phyloP scores from a whole-genome alignment of 2,797 vertebrate genomes.

The Myotis findleyi region DNA sequence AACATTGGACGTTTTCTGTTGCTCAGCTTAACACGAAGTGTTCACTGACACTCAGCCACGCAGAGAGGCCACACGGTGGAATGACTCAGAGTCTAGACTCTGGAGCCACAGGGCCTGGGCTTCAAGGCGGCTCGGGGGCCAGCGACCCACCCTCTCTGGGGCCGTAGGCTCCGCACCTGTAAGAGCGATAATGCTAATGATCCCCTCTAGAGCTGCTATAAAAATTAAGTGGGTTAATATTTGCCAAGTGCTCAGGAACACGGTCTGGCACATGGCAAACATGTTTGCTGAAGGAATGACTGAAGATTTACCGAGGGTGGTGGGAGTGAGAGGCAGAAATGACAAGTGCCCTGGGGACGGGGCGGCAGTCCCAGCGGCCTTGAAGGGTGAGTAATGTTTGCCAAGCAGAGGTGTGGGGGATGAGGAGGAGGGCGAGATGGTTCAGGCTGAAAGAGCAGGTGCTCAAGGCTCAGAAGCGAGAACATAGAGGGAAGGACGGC shows the following conservation, averaged over 20 bases:
- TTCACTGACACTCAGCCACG: neutral
- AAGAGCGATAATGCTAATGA: neutral
- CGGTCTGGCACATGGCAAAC: neutral
- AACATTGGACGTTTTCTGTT: neutral
- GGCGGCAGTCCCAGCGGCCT: neutral
- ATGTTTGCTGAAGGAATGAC: neutral
- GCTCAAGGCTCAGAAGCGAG: neutral
- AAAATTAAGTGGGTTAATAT: neutral
- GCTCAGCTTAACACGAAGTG: neutral
- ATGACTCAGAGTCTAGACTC: neutral
- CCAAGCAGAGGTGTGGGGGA: neutral
- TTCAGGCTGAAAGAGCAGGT: neutral
- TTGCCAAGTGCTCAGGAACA: neutral
- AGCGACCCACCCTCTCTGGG: neutral
- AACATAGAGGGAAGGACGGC: neutral
- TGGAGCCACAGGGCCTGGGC: rapidly evolving
- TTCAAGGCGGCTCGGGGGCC: neutral
- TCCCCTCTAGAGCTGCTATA: neutral
- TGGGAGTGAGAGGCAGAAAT: neutral
- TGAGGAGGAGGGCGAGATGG: neutral
- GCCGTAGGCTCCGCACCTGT: neutral
- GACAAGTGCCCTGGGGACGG: neutral
- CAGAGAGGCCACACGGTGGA: neutral
- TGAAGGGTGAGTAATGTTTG: neutral
- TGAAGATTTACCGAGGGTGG: neutral